Conservation (phyloP, 2,113 vertebrate species). For the Balaenoptera acutorostrata region DNA sequence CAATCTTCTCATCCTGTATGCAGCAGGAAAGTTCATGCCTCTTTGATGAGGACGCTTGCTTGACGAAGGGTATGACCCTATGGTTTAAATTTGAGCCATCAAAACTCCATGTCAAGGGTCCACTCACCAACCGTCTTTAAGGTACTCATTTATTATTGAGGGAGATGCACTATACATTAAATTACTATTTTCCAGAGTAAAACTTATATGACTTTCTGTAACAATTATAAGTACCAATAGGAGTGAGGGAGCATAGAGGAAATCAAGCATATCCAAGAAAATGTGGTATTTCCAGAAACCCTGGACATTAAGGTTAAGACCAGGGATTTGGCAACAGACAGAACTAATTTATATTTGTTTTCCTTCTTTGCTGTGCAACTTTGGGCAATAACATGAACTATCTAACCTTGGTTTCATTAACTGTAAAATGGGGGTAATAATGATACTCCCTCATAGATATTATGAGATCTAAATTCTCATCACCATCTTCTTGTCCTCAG, state of each 20-base stretch:
- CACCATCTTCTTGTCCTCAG: neutral
- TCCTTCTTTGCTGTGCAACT: neutral
- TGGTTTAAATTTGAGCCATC: neutral
- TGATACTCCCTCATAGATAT: neutral
- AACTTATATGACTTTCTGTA: neutral
- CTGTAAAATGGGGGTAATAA: neutral
- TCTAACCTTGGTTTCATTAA: neutral
- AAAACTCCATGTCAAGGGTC: neutral
- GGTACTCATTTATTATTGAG: neutral
- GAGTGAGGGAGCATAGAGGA: neutral
- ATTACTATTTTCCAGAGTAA: neutral
- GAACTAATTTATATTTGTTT: neutral
- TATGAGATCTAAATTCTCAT: neutral
- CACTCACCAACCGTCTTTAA: neutral
- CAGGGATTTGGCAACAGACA: neutral
- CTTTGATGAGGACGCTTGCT: neutral
- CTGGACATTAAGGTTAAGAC: neutral
- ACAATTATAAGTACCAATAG: neutral
- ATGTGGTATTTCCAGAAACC: neutral
- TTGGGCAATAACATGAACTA: neutral
- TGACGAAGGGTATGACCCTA: neutral
- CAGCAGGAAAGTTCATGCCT: neutral
- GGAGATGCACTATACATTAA: neutral
- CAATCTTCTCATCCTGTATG: neutral
- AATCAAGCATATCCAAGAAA: neutral